Base-by-base conservation (phyloP, 1,140 invertebrate species). In the Sycobia sp. region DNA sequence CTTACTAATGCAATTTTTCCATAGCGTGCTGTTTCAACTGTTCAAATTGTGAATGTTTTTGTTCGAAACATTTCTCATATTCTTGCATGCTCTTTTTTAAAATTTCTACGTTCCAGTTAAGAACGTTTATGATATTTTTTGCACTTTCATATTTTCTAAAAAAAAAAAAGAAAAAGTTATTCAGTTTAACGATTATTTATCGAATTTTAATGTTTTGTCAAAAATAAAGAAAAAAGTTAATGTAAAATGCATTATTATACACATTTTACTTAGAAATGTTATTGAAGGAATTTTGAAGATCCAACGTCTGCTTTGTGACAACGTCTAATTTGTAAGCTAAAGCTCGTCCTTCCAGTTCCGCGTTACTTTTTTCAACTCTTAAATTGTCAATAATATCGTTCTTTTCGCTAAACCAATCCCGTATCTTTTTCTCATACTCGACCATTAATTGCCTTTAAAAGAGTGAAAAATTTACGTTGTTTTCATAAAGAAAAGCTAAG, bases 11-110 rank as follows among this genome's bases (percentile, higher is more conserved):
- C 9, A 69, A 16, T 65, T 49, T 67, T 38, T 69, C 68, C 3
- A 65, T 66, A 3, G 68, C 68, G 43, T 70, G 68, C 25, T 70
- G 61, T 36, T 70, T 70, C 14, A 70, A 41, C 38, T 66, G 56
- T 13, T 43, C 16, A 50, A 66, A 68, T 34, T 70, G 66, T 16
- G 49, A 43, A n/a, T 70, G 63, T 29, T 70, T 70, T 25, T 62
- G 60, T 10, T 47, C 14, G 13, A 68, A 57, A 23, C 63, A 68
- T 32, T 54, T 20, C 55, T 67, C 61, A 34, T 68, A 65, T 25
- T 68, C 67, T 29, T 55, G 53, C 43, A 70, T 47, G 47, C 53
- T 67, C 11, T 58, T 18, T 32, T 68, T 66, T 10, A 70, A 50
- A 41, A 61, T 70, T 43, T 68, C 68, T 14, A 64, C 44, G 20